Base-by-base conservation (phyloP, 1,140 invertebrate species). In the Apocrypta bakeri region DNA sequence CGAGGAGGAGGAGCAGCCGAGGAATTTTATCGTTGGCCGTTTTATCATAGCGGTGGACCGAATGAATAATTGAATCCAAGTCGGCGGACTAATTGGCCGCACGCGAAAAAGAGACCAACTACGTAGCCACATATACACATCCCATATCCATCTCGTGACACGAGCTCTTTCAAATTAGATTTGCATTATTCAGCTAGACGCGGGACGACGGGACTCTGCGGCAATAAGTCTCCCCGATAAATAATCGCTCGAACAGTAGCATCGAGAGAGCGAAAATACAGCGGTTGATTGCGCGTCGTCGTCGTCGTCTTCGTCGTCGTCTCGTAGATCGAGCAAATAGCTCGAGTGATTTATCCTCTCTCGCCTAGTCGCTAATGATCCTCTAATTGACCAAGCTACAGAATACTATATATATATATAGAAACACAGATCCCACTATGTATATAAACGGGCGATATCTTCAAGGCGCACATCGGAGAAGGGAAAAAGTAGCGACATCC, bases 61-160 rank as follows among this genome's bases (percentile, higher is more conserved):
- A 56, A 56, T 56, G 48, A 56, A 56, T 56, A 56, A 56, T 56
- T 56, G 48, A 56, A 56, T 56, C 48, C 17, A 56, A 56, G 48
- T 56, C 48, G 48, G 21, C 48, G 48, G 48, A 56, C 48, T 56
- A 56, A 56, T 56, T 56, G 48, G 48, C 21, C 48, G 48, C 48
- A 56, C 48, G 48, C 48, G 48, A 56, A 56, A 56, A 56, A 56
- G 48, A 56, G 48, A 56, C 48, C n/a, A n/a, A 56, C 48, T n/a
- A 56, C 40, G 7, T 21, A n/a, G n/a, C n/a, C 48, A n/a, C 48
- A n/a, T 14, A 42, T 12, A 14, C 48, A 17, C 17, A 6, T 21
- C 48, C 33, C 33, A 37, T 56, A 56, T 56, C 48, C 48, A 56
- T n/a, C 48, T n/a, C 48, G 3, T 6, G 48, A 56, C 48, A 56